Base-by-base conservation (phyloP, 1,140 invertebrate species). In the Ips nitidus region DNA sequence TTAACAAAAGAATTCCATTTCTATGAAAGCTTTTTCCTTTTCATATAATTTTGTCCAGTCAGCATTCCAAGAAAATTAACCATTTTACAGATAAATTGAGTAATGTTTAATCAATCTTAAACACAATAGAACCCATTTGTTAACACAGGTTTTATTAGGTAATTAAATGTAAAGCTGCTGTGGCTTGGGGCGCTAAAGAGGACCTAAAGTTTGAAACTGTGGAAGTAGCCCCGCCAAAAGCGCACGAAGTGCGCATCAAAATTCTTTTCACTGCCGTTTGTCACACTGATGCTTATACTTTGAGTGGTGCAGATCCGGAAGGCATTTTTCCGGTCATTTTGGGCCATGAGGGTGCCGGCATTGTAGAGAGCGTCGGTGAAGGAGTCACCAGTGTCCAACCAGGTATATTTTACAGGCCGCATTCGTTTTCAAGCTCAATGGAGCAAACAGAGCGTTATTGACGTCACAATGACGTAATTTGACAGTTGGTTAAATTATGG, bases 221-320 rank as follows among this genome's bases (percentile, higher is more conserved):
- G 70, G 90, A 97, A 84, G 98, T 99, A 1, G 93, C 89, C n/a
- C 94, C 97, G 57, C 98, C 98, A 3, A 94, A 93, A 82, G 89
- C 89, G 2, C 88, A 91, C 74, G 92, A 94, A 86, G 90, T 91
- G n/a, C 85, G 91, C 61, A 84, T 95, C 6, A 89, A 94, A 83
- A 87, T 98, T 58, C 76, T 89, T 3, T 87, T 90, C 39, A 94
- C 93, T 64, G 97, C 94, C 52, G 90, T 99, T n/a, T 99, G 98
- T 80, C 98, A 99, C 78, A 99, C 98, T 0, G 98, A 99, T 85
- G 90, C 93, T 2, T 98, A 98, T 77, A 98, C 97, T 22, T 81
- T 98, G 22, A 89, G 90, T 74, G 97, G 98, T 7, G 85, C 89
- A 71, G 97, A 99, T 83, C 90, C 96, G 0, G 97, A 99, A 83